Conservation (phyloP, 1,140 invertebrate genomes). For the Musca vetustissima region DNA sequence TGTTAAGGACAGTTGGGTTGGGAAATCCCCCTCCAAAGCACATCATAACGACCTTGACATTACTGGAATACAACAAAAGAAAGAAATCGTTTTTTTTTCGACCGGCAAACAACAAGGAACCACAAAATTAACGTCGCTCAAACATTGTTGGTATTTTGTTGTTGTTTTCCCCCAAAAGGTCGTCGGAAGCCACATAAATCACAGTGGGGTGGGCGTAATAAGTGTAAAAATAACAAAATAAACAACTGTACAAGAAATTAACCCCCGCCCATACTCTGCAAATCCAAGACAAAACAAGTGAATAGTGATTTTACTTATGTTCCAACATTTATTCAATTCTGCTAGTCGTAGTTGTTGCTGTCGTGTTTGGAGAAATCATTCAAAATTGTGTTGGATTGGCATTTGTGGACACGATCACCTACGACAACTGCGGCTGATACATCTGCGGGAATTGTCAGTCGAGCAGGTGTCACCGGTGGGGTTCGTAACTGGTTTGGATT, state of each 20-base stretch:
- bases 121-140: not conserved
- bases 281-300: not conserved
- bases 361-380: constrained; percentile 7
- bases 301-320: not conserved
- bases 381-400: constrained; percentile 27
- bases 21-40: not conserved
- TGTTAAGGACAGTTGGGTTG: not conserved
- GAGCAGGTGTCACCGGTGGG: not conserved
- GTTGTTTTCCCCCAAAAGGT: not conserved
- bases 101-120: not conserved
- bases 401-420: constrained; percentile 19
- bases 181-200: not conserved
- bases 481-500: constrained; percentile 21
- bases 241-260: too few species aligned
- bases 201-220: not conserved
- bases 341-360: not conserved
- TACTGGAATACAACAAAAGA: too few species aligned
- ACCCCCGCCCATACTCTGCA: too few species aligned
- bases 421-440: not conserved
- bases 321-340: not conserved
- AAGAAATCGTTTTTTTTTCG: not conserved
- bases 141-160: constrained; percentile 1
- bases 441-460: too few species aligned
- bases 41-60: not conserved
- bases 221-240: too few species aligned